Evolutionary conservation across 2,888 invertebrate genomes (phyloP), one percentile per base, ranked within the genome.

Genomic region (Minunthozetes semirufus): DNA sequence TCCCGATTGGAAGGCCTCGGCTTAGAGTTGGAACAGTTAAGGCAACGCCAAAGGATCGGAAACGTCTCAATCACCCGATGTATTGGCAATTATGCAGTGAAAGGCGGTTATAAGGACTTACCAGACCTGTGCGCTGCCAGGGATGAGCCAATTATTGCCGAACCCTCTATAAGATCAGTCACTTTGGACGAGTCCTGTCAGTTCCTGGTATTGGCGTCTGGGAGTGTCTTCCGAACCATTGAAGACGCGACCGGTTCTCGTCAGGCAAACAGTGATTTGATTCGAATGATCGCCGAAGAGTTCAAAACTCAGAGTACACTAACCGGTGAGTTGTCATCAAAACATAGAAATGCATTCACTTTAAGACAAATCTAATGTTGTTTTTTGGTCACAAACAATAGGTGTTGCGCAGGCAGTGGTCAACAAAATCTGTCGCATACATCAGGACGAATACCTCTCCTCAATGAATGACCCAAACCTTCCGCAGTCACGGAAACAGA

Each of bases 391-490:
- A n/a, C n/a, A n/a, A n/a, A n/a, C n/a, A n/a, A 89, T 88, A 25
- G 89, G 89, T 48, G 92, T 94, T 66, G 91, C 93, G 17, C 93
- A 94, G 83, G 89, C 91, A 0, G 92, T 92, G 0, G 88, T 94
- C 0, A 89, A 93, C 81, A 90, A 90, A 82, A 88, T 92, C 1
- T 90, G 91, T 17, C 86, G 91, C n/a, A 87, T 90, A 76, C 93
- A 93, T 81, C 89, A 91, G 61, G 89, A 91, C 66, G 87, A 88
- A 76, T 91, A 88, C 81, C 88, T 90, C 83, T 87, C 80, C 53
- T 81, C 79, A 11, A 77, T 77, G 8, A 80, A 76, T 27, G 79
- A 79, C 79, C 22, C 72, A 8, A 19, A 13, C 1, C 66, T 66
- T 42, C 50, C 77, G 59, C 72, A 81, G 81, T 76, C 77, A 73